Base-by-base conservation (phyloP, 2,888 invertebrate genomes). In the Drosophila birchii region DNA sequence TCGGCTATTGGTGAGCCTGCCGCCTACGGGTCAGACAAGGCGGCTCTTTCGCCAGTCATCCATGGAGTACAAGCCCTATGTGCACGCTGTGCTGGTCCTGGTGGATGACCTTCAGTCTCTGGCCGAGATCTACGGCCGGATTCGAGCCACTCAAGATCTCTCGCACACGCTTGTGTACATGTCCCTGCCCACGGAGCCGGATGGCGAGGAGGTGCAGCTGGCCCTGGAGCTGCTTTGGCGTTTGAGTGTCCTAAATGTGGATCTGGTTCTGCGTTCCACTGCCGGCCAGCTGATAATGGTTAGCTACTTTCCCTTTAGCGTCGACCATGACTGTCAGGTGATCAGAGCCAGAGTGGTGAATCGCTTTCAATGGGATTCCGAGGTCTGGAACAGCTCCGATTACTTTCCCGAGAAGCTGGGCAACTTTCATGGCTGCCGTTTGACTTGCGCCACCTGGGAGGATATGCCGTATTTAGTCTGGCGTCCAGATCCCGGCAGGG, bases 391-490 rank as follows among this genome's bases (percentile, higher is more conserved):
- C 0, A 49, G 32, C 1, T 12, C 26, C 1, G 60, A 56, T 0
- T 64, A 78, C 5, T 88, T 84, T 51, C 91, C 90, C 0, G 3
- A 26, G 5, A 91, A 90, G 29, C 16, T 90, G 47, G 5, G 34
- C 0, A 80, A 91, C 47, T 86, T 91, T 41, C 71, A 83, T 45
- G 86, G 91, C n/a, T 91, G 91, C 34, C 78, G 70, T 0, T 7
- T 91, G 18, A 75, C 73, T n/a, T 90, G 90, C 29, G 91, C 90
- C 56, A 90, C 90, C 0, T 91, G 89, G 88, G 76, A 90, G 56
- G 79, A 89, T 16, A 80, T 81, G 77, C 91, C 91, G 5, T 91
- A 90, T 60, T 53, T 91, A 32, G 78, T 75, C 14, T 59, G 66
- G 9, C 29, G 62, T 0, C 61, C 36, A 5, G 36, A 39, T 16